These are phyloP conservation scores for Microdon myrmicae DNA, from an alignment of 2,888 invertebrate species.

Conservation along the genomic window DNA sequence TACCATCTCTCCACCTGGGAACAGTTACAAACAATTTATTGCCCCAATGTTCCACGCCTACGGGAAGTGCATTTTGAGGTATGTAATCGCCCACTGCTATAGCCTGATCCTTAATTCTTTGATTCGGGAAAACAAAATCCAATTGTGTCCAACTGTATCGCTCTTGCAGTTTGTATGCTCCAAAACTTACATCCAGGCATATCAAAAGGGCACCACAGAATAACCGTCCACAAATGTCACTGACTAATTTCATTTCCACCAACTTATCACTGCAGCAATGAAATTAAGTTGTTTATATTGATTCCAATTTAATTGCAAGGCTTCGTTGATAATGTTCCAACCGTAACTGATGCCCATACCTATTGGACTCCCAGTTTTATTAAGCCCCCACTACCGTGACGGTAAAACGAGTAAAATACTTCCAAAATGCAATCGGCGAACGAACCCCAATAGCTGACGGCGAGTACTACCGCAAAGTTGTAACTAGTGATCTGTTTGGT, in stretches of 20 bases:
- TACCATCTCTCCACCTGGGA: slow-evolving; percentile 83
- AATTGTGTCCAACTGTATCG: slow-evolving; percentile 79
- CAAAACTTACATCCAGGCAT: slow-evolving; percentile 47
- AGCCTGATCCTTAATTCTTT: slow-evolving; percentile 72
- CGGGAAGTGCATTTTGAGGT: slow-evolving; percentile 82
- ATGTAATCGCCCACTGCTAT: slow-evolving; percentile 74
- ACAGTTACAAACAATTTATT: slow-evolving; percentile 85
- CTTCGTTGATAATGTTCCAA: slow-evolving; percentile 32
- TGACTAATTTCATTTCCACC: slow-evolving; percentile 22
- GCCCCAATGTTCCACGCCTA: slow-evolving; percentile 83
- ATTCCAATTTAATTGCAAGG: too few species aligned
- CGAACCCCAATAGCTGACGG: too few species aligned
- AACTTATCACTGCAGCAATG: too few species aligned
- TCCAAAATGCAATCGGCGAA: too few species aligned
- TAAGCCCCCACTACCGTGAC: slow-evolving; percentile 39
- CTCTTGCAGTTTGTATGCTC: slow-evolving; percentile 72
- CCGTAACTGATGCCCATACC: slow-evolving; percentile 39
- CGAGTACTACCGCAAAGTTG: too few species aligned
- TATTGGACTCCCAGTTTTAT: slow-evolving; percentile 40
- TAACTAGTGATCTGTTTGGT: too few species aligned
- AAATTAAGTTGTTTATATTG: too few species aligned
- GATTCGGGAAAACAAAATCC: slow-evolving; percentile 80
- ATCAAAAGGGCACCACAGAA: slow-evolving; percentile 18
- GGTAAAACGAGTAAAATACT: slow-evolving; percentile 2
- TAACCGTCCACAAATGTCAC: slow-evolving; percentile 12